Percentiles rank a stretch among this genome's conserved stretches.
Evolutionary conservation across 1,140 invertebrate species (phyloP).

Genomic region (Drosophila tristis): DNA sequence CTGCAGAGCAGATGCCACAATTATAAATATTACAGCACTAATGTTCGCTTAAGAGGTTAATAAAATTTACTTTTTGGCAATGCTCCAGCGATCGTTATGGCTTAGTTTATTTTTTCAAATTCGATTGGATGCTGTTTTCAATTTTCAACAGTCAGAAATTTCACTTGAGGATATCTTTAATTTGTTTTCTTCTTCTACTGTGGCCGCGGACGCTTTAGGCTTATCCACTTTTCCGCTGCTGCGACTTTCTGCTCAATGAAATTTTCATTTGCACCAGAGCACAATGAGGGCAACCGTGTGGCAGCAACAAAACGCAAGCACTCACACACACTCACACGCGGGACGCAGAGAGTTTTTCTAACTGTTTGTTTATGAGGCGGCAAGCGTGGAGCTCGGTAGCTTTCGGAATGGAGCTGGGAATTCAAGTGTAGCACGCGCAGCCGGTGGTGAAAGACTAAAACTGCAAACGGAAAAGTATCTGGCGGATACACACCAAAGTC

Average conservation of each 20-base stretch:
- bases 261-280: constrained; percentile 82
- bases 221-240: constrained; percentile 73
- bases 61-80: constrained; percentile 59
- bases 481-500: constrained; percentile 69
- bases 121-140: constrained; percentile 42
- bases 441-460: constrained; percentile 67
- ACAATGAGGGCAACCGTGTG: constrained; percentile 71
- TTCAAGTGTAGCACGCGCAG: constrained; percentile 37
- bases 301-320: constrained; percentile 36
- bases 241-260: constrained; percentile 78
- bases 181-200: constrained; percentile 50
- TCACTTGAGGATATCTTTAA: constrained; percentile 65
- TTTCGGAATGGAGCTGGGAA: constrained; percentile 6
- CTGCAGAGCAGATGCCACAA: no score
- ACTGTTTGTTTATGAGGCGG: constrained; percentile 71
- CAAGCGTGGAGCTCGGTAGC: constrained; percentile 40
- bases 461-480: constrained; percentile 51
- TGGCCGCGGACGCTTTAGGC: constrained; percentile 61
- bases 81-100: constrained; percentile 40
- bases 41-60: not conserved
- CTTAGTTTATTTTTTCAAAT: constrained; percentile 3
- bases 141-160: constrained; percentile 46
- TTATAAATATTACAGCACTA: not conserved
- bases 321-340: constrained; percentile 37
- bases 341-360: constrained; percentile 64